Percentiles rank a stretch among this genome's conserved stretches.
Conservation (phyloP, 2,888 invertebrate genomes). For the Prionchulus punctatus region DNA sequence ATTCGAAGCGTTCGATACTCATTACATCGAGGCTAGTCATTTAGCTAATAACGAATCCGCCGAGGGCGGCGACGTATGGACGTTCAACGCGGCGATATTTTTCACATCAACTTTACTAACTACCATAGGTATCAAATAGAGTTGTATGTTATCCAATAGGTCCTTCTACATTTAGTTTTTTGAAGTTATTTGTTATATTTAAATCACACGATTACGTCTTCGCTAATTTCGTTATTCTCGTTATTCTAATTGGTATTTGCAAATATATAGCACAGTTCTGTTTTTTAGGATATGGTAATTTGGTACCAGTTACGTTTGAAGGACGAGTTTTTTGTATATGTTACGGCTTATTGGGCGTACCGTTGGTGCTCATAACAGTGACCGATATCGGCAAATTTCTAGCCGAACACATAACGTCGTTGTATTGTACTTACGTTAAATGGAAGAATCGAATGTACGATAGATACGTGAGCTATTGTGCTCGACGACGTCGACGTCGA, state of each 20-base stretch:
- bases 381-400: constrained; percentile 32
- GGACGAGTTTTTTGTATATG: constrained; percentile 27
- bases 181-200: neutral
- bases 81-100: constrained; percentile 26
- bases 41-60: constrained; percentile 10
- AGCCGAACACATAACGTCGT: constrained; percentile 28
- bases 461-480: neutral
- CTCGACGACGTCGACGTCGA: neutral
- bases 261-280: neutral
- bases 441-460: neutral
- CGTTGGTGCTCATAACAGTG: constrained; percentile 27
- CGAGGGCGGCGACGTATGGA: constrained; percentile 20
- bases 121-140: constrained; percentile 21
- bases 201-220: neutral
- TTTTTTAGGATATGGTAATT: constrained; percentile 25
- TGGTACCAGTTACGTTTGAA: constrained; percentile 26
- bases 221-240: neutral
- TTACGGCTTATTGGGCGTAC: constrained; percentile 26
- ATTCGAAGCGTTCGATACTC: constrained; percentile 31
- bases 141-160: neutral
- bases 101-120: constrained; percentile 30
- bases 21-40: constrained; percentile 25
- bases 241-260: neutral
- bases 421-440: constrained; percentile 21
- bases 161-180: neutral